Conservation (phyloP, 2,113 vertebrate genomes). For the Coracopsis vasa region DNA sequence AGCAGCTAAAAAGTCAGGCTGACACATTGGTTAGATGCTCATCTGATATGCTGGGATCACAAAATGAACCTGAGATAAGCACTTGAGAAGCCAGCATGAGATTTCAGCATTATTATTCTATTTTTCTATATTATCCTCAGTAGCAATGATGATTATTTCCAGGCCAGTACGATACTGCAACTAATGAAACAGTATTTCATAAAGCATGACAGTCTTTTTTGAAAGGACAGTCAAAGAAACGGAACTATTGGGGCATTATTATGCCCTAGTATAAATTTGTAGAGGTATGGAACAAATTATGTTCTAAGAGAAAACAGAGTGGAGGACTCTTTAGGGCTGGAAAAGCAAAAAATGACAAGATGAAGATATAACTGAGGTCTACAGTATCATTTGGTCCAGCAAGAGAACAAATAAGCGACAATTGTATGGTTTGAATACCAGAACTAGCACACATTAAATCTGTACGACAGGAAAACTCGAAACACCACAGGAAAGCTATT, state of each 20-base stretch:
- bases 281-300: not conserved
- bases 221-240: not conserved
- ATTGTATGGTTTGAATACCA: not conserved
- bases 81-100: not conserved
- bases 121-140: not conserved
- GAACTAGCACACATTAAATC: not conserved
- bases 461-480: not conserved
- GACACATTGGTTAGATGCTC: not conserved
- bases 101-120: not conserved
- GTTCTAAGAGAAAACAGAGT: not conserved
- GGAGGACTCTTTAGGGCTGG: not conserved
- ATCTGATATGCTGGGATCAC: accelerated
- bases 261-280: not conserved
- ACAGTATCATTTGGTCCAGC: not conserved
- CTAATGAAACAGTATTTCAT: not conserved
- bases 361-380: not conserved
- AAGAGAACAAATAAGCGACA: not conserved
- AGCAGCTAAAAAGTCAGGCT: not conserved
- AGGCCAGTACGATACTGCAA: not conserved
- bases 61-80: not conserved
- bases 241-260: not conserved
- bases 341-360: not conserved
- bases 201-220: not conserved
- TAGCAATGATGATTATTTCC: not conserved
- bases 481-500: not conserved